Percentiles rank a stretch among this genome's conserved stretches.
Evolutionary conservation across 1,140 invertebrate genomes (phyloP).

Genomic region (Papilio aristodemus): DNA sequence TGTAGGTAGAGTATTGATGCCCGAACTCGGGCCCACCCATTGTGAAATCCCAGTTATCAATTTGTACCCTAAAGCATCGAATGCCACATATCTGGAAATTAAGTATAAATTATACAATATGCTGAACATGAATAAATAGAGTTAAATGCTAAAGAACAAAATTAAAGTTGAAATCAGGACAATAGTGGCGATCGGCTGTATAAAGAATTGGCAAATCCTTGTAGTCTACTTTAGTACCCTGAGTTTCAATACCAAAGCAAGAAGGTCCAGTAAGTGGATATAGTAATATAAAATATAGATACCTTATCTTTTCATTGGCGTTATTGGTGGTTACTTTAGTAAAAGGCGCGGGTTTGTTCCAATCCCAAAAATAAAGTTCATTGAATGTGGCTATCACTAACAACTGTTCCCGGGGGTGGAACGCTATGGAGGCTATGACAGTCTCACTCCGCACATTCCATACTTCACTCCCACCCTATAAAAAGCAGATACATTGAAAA

Average conservation of each 20-base stretch:
- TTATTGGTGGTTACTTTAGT: constrained; percentile 85
- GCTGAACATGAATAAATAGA: constrained; percentile 7
- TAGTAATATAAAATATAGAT: constrained; percentile 45
- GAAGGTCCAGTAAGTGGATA: background rate
- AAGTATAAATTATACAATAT: background rate
- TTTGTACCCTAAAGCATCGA: constrained; percentile 90
- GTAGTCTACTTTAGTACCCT: background rate
- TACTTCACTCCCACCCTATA: constrained; percentile 90
- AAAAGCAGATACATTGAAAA: constrained; percentile 1
- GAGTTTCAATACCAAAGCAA: constrained; percentile 8
- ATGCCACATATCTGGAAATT: constrained; percentile 88
- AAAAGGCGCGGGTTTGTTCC: constrained; percentile 89
- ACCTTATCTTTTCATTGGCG: constrained; percentile 89
- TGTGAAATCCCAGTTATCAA: constrained; percentile 91
- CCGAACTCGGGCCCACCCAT: constrained; percentile 46
- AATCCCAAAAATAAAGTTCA: constrained; percentile 95
- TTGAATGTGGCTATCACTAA: constrained; percentile 93
- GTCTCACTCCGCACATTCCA: constrained; percentile 87
- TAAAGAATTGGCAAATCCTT: no score
- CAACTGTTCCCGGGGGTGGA: constrained; percentile 91
- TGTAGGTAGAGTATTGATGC: constrained; percentile 45
- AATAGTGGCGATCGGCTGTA: no score
- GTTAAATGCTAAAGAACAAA: no score
- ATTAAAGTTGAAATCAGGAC: no score
- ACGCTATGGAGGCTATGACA: constrained; percentile 92